Percentiles rank a stretch among this genome's conserved stretches.
Conservation (phyloP, 2,888 invertebrate species). For the Lochmaea crataegi region DNA sequence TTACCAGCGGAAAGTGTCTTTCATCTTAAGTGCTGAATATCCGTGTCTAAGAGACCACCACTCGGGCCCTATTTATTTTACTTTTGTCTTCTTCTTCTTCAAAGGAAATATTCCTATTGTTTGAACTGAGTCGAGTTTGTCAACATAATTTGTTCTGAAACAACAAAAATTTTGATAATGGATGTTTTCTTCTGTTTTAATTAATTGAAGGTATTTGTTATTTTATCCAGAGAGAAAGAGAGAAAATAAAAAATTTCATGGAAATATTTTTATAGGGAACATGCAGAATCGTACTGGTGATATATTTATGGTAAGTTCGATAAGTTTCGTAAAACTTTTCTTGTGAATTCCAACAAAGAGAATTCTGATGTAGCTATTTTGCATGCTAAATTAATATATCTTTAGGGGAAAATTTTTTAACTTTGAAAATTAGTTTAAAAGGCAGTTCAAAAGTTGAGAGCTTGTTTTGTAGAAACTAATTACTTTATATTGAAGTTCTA, state of each 20-base stretch:
- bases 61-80: constrained; percentile 17
- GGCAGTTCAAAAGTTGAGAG: too few species aligned
- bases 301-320: too few species aligned
- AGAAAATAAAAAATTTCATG: background rate
- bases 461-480: too few species aligned
- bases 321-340: too few species aligned
- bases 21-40: constrained; percentile 14
- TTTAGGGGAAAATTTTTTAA: too few species aligned
- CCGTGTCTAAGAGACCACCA: constrained; percentile 4
- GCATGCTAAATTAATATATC: too few species aligned
- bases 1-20: constrained; percentile 17
- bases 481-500: too few species aligned
- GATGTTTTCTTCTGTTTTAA: constrained; percentile 5
- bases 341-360: too few species aligned
- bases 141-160: constrained; percentile 25
- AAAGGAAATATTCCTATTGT: constrained; percentile 12
- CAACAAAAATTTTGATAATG: constrained; percentile 22
- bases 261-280: background rate
- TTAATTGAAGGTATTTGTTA: constrained; percentile 16
- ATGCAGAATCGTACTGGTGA: too few species aligned
- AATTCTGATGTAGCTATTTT: too few species aligned
- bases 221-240: background rate
- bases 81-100: constrained; percentile 14
- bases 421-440: too few species aligned
- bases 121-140: constrained; percentile 8